Percentiles rank a stretch among this genome's conserved stretches.
Conservation (phyloP, 2,888 invertebrate species). For the Gryllus longicercus region DNA sequence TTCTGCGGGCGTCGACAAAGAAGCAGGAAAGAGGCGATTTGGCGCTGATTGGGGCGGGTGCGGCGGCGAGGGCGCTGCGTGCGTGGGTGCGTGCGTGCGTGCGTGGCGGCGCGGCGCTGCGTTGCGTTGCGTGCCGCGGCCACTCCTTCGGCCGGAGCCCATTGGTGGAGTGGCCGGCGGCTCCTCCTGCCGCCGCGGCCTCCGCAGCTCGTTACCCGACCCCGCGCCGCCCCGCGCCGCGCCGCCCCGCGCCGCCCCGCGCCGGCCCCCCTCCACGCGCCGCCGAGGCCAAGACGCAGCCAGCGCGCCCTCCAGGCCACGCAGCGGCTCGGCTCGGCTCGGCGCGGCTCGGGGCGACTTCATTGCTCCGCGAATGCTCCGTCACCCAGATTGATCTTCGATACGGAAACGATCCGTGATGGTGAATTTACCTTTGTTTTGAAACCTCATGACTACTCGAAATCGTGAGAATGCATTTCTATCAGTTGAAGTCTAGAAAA, state of each 20-base stretch:
- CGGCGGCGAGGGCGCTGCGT: not conserved
- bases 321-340: too few species aligned
- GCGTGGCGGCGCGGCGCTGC: not conserved
- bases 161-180: not conserved
- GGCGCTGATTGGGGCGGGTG: not conserved
- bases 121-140: not conserved
- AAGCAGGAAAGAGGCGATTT: conserved; percentile 17
- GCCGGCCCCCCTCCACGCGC: not conserved
- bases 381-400: too few species aligned
- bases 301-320: too few species aligned
- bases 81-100: not conserved
- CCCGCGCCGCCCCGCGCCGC: not conserved
- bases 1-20: conserved; percentile 17
- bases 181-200: conserved; percentile 4
- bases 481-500: too few species aligned
- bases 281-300: not conserved
- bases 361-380: too few species aligned
- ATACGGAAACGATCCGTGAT: too few species aligned
- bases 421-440: too few species aligned
- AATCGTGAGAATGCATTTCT: too few species aligned
- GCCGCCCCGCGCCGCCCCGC: not conserved
- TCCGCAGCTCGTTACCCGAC: not conserved
- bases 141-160: not conserved
- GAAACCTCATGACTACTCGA: too few species aligned
- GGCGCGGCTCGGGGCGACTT: too few species aligned